A percentile compares a stretch with the other conserved stretches of the same genome.
These are phyloP conservation scores for Eulemur rufifrons DNA, from an alignment of 2,113 vertebrate species.

Conservation along the genomic window DNA sequence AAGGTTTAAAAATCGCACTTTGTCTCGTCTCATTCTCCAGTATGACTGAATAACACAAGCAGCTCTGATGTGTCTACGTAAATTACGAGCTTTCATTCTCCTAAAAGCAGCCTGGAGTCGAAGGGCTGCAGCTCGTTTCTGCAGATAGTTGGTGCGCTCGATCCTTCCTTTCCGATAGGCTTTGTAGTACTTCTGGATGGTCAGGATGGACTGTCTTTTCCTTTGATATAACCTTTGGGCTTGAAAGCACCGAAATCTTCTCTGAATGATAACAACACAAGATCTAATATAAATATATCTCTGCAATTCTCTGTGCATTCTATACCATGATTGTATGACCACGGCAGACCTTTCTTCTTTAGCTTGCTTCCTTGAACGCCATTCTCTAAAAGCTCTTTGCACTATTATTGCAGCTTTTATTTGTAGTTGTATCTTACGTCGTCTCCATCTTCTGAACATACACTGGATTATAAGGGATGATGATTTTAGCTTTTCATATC, in stretches of 20 bases:
- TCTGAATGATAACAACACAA: constrained; percentile 81
- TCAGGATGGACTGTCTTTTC: constrained; percentile 62
- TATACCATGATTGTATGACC: constrained; percentile 91
- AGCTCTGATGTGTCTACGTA: constrained; percentile 67
- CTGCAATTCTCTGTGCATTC: constrained; percentile 78
- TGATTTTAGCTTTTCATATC: constrained; percentile 80
- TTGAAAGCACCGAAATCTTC: constrained; percentile 79
- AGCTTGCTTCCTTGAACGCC: constrained; percentile 79
- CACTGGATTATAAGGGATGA: constrained; percentile 85
- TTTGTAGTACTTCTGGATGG: constrained; percentile 81
- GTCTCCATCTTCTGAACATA: constrained; percentile 88
- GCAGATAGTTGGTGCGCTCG: constrained; percentile 73
- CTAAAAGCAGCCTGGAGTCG: constrained; percentile 82
- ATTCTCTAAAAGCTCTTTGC: constrained; percentile 87
- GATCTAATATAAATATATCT: constrained; percentile 67
- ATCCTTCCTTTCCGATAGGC: constrained; percentile 67
- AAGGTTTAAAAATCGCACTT: constrained; percentile 68
- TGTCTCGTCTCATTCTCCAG: constrained; percentile 82
- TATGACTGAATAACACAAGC: constrained; percentile 74
- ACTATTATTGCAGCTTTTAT: constrained; percentile 82
- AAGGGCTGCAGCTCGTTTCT: constrained; percentile 70
- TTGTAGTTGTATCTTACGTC: constrained; percentile 74
- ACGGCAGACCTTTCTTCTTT: constrained; percentile 82
- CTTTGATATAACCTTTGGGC: constrained; percentile 67
- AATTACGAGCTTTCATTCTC: constrained; percentile 66